A percentile compares a stretch with the other conserved stretches of the same genome.
Conservation (phyloP, 2,797 vertebrate genomes). For the Erethizon dorsatum region DNA sequence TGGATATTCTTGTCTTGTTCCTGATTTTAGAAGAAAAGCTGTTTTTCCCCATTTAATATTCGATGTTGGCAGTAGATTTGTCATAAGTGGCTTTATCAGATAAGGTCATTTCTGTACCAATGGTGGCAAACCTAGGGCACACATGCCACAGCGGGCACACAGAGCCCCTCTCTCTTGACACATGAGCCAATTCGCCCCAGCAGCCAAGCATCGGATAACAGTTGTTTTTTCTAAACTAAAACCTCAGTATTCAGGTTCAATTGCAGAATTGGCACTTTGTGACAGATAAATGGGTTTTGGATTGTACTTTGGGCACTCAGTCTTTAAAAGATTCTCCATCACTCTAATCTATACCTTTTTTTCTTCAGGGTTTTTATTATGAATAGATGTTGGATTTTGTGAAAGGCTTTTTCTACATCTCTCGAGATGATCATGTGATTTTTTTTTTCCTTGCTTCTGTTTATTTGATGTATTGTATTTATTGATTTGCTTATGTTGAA, state of each 20-base stretch:
- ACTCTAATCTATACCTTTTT: not conserved
- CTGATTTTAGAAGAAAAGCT: not conserved
- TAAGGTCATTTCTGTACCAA: not conserved
- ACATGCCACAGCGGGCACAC: too few relatives aligned
- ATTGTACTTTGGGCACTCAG: too few relatives aligned
- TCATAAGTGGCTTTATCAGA: not conserved
- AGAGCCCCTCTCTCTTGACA: too few relatives aligned
- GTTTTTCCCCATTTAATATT: not conserved
- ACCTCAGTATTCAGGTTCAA: too few relatives aligned
- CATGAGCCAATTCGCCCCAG: too few relatives aligned
- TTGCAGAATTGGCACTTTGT: too few relatives aligned
- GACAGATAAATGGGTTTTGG: too few relatives aligned
- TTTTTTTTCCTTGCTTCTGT: not conserved
- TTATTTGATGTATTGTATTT: not conserved
- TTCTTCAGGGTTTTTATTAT: not conserved
- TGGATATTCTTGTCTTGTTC: too few relatives aligned
- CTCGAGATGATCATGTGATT: not conserved
- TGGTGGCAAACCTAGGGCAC: not conserved
- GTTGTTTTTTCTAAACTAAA: too few relatives aligned
- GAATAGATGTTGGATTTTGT: not conserved
- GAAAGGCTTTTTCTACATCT: not conserved
- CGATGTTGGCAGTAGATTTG: not conserved
- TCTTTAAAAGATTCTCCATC: too few relatives aligned
- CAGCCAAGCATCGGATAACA: too few relatives aligned
- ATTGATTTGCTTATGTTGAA: not conserved